phyloP scores from a whole-genome alignment of 2,797 vertebrate species.

The Sebastes paucispinis region DNA sequence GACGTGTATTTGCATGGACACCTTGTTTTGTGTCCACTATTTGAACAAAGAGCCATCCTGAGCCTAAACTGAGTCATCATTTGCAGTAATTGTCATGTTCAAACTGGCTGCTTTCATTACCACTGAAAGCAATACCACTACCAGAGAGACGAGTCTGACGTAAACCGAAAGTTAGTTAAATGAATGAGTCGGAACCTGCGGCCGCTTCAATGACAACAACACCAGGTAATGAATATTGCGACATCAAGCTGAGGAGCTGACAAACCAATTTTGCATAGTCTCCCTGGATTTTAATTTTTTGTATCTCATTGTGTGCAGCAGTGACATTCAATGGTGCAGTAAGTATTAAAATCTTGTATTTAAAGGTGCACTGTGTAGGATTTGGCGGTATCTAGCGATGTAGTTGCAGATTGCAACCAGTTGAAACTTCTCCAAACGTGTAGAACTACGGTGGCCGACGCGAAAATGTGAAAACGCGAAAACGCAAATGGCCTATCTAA shows the following conservation, averaged over 20 bases:
- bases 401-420: too few relatives aligned
- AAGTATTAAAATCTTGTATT: background rate
- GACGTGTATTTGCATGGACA: slow-evolving; percentile 31
- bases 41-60: background rate
- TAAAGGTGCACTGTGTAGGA: background rate
- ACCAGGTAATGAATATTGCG: background rate
- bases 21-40: background rate
- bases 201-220: background rate
- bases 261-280: background rate
- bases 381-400: background rate
- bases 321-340: background rate
- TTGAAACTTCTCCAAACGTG: too few relatives aligned
- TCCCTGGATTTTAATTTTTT: background rate
- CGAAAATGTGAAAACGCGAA: too few relatives aligned
- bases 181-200: slow-evolving; percentile 34
- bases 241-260: background rate
- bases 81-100: slow-evolving; percentile 4
- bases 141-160: background rate
- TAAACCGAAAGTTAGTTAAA: slow-evolving; percentile 1
- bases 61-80: slow-evolving; percentile 5
- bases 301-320: background rate
- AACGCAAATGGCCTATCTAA: too few relatives aligned
- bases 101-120: background rate
- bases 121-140: slow-evolving; percentile 14
- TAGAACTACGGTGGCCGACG: too few relatives aligned